phyloP scores from a whole-genome alignment of 2,797 vertebrate species.

The Diplodus sargus region DNA sequence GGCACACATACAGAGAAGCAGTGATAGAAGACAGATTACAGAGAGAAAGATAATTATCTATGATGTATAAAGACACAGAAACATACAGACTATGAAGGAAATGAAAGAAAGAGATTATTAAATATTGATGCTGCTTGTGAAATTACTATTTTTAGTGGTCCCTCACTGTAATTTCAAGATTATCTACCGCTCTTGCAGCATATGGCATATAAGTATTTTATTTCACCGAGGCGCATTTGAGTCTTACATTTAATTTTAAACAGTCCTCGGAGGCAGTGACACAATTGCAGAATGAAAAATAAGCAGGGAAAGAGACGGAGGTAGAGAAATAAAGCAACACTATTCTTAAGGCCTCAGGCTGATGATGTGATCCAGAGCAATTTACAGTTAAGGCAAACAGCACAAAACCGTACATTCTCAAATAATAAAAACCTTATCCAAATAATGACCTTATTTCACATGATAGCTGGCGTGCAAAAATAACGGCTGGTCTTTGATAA shows the following conservation, averaged over 20 bases:
- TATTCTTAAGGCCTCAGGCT: neutral
- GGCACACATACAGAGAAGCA: slow-evolving; percentile 1
- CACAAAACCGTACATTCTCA: neutral
- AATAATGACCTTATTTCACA: neutral
- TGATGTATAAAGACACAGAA: slow-evolving; percentile 14
- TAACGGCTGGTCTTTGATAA: neutral
- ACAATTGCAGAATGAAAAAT: slow-evolving; percentile 21
- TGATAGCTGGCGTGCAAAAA: neutral
- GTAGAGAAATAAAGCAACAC: neutral
- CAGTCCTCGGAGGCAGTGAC: slow-evolving; percentile 33
- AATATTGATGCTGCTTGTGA: slow-evolving; percentile 39
- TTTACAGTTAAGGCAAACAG: neutral
- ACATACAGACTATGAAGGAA: slow-evolving; percentile 9
- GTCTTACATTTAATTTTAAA: slow-evolving; percentile 51
- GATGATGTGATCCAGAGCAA: slow-evolving; percentile 2
- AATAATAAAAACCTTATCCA: neutral
- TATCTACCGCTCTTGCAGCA: slow-evolving; percentile 31
- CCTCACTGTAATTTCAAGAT: slow-evolving; percentile 32
- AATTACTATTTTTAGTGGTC: slow-evolving; percentile 8
- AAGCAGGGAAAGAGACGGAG: neutral
- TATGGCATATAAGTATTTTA: slow-evolving; percentile 29
- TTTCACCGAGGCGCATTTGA: slow-evolving; percentile 39
- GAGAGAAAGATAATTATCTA: slow-evolving; percentile 1
- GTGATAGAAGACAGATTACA: neutral
- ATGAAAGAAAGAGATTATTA: slow-evolving; percentile 28